phyloP scores from a whole-genome alignment of 1,140 invertebrate species.

The Linepithema humile region DNA sequence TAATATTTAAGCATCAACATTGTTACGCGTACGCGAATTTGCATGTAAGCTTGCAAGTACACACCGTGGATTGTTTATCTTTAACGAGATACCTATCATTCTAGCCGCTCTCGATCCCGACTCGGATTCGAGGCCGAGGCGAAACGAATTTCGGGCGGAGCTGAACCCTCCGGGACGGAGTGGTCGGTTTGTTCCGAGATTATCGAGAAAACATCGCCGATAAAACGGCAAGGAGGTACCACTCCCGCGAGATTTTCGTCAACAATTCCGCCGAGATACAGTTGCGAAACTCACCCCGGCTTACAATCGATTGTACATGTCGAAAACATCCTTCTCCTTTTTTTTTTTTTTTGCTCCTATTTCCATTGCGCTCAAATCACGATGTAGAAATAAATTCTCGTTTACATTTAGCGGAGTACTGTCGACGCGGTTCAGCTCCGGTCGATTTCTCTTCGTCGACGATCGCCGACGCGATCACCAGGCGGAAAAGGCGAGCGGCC shows the following conservation, averaged over 20 bases:
- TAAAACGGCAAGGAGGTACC: constrained; percentile 49
- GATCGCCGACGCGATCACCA: constrained; percentile 16
- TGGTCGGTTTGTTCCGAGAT: constrained; percentile 42
- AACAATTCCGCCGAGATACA: constrained; percentile 34
- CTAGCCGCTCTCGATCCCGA: constrained; percentile 34
- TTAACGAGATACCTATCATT: constrained; percentile 41
- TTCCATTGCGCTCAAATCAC: background rate
- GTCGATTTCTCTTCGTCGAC: constrained; percentile 44
- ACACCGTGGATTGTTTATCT: constrained; percentile 20
- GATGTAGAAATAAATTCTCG: constrained; percentile 17
- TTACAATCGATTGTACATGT: constrained; percentile 27
- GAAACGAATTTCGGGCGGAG: constrained; percentile 48
- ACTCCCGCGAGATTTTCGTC: constrained; percentile 41
- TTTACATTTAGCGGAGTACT: background rate
- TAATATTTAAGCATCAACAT: constrained; percentile 2
- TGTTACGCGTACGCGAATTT: constrained; percentile 14
- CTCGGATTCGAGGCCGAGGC: constrained; percentile 13
- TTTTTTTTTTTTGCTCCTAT: background rate
- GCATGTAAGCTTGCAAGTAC: constrained; percentile 1
- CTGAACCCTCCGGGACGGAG: constrained; percentile 38
- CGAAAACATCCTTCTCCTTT: constrained; percentile 10
- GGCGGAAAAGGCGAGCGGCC: constrained; percentile 7
- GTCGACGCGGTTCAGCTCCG: constrained; percentile 35
- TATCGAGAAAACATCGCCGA: constrained; percentile 51
- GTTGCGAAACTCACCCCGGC: background rate